Evolutionary conservation across 2,888 invertebrate genomes (phyloP), one percentile per base, ranked within the genome.

Genomic region (Eupsilia transversa): DNA sequence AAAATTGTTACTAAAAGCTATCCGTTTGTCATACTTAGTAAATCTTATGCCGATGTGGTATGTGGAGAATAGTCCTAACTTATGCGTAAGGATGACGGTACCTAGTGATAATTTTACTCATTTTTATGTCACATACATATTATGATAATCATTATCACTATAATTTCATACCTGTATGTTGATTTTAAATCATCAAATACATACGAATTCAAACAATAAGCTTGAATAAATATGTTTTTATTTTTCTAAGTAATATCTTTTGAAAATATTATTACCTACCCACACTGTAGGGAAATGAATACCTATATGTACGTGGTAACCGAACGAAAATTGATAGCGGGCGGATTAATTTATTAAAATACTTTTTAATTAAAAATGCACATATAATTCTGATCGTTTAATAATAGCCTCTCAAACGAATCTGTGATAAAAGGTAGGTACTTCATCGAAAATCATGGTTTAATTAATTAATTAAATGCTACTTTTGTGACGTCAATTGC

Each of bases 1-100:
- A 81, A 69, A 76, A 38, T 61, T 65, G 46, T 33, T 23, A 35
- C 30, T 69, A 57, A 80, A 57, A 80, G 33, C 57, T 46, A 60
- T 35, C 38, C 35, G 30, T 72, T 67, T 72, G 35, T 66, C 66
- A 67, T 52, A 35, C 54, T 77, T 41, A 41, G 46, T 57, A 46
- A 41, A 33, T 2, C 43, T 5, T 46, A 46, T 59, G 38, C 30
- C 9, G 2, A 38, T 33, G 46, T 7, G 35, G 5, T 17, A 27
- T 38, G 9, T 49, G 63, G 33, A 43, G 20, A 61, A 30, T 43
- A 49, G 10, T 12, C 9, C 23, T 46, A 20, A 54, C 6, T 35
- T 35, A 52, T 30, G 23, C 20, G n/a, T 65, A 0, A 65, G n/a
- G 23, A 5, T 14, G 38, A 9, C 5, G 27, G 17, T 35, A n/a